A percentile compares a stretch with the other conserved stretches of the same genome.
phyloP scores from a whole-genome alignment of 2,888 invertebrate species.

The Philhelius pedissequus region DNA sequence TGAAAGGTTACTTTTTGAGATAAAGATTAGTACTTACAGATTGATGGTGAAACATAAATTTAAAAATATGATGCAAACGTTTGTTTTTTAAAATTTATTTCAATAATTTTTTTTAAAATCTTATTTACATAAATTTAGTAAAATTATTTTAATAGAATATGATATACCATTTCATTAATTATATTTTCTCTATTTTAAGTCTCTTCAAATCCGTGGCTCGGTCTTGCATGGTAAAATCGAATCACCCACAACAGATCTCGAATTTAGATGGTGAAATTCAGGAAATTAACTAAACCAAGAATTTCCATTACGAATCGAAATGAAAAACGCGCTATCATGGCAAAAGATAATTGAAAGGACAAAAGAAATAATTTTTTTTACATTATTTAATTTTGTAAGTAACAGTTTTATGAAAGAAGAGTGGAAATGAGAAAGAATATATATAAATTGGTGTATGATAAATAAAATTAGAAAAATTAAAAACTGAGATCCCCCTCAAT shows the following conservation, averaged over 20 bases:
- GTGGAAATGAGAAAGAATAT: constrained; percentile 33
- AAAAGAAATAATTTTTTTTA: constrained; percentile 47
- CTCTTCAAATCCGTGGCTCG: constrained; percentile 97
- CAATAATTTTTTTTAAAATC: too few relatives aligned
- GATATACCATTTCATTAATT: not conserved
- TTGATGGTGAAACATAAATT: too few relatives aligned
- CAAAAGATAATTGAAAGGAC: constrained; percentile 55
- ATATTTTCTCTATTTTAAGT: constrained; percentile 79
- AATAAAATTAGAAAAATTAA: constrained; percentile 60
- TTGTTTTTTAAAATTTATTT: too few relatives aligned
- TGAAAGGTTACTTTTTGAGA: too few relatives aligned
- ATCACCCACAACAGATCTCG: constrained; percentile 79
- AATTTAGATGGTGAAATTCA: constrained; percentile 77
- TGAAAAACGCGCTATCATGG: constrained; percentile 40
- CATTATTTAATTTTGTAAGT: constrained; percentile 68
- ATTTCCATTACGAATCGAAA: constrained; percentile 22
- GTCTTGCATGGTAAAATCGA: constrained; percentile 94
- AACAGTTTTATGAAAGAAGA: constrained; percentile 50
- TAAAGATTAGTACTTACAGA: too few relatives aligned
- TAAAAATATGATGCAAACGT: too few relatives aligned
- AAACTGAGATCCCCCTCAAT: constrained; percentile 39
- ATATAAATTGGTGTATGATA: constrained; percentile 66
- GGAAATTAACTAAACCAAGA: constrained; percentile 74
- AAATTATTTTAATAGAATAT: not conserved
- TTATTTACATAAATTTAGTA: too few relatives aligned